Evolutionary conservation across 2,888 invertebrate genomes (phyloP), one percentile per base, ranked within the genome.

Genomic region (Argyra leucocephala): DNA sequence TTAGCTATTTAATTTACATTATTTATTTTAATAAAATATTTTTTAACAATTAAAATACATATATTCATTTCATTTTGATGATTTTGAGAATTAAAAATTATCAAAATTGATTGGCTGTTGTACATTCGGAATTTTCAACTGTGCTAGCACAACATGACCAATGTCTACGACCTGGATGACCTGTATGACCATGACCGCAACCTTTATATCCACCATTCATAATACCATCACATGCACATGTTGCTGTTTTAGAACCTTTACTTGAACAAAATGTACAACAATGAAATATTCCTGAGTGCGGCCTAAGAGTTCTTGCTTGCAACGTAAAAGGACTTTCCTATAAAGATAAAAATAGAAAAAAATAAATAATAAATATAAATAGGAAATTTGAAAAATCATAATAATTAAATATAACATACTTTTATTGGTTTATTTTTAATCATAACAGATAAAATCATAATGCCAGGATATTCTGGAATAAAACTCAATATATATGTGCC

Each of bases 251-350:
- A 69, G 82, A 85, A 2, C 91, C 90, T 12, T 88, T 88, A 68
- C 89, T 88, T 0, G 91, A 91, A 74, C 91, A 91, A 78, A 90
- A 91, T 26, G 88, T 84, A 75, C 91, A 91, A 74, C 91, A 91
- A 77, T 91, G 91, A 81, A 83, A 91, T 71, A 86, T 84, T 0
- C 91, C 91, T 62, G 81, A 81, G 76, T 91, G 91, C 0, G 85
- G 83, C 63, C 84, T 81, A 57, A 84, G 79, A 5, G 84, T 83
- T n/a, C 87, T 83, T 0, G 86, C 88, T 26, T 82, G 81, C 64
- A 88, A 83, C 1, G 83, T 81, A 74, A 86, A 88, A 7, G 89
- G 89, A 74, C 87, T 88, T 63, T 86, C 88, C 88, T 88, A 76
- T 57, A 74, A 74, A 66, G 22, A 36, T 9, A 24, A 22, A 6